Evolutionary conservation across 2,113 vertebrate species (phyloP), one percentile per base, ranked within the genome.

Genomic region (Pangasianodon hypophthalmus): DNA sequence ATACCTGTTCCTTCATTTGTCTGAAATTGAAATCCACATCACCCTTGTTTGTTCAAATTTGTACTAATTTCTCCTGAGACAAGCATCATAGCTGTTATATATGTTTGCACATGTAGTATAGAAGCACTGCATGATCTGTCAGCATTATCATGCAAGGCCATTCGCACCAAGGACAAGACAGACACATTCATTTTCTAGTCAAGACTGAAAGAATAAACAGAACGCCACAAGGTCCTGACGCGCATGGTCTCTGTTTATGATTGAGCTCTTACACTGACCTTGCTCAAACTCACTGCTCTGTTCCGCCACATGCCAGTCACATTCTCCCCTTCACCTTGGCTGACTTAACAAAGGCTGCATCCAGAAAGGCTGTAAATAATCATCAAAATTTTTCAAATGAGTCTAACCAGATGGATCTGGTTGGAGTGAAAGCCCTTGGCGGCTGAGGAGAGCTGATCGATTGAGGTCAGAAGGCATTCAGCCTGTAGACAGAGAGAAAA

Each of bases 321-420:
- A 69, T 69, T 52, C 9, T 71, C 62, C 9, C 18, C 21, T 71
- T 83, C 48, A 44, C 32, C 48, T 71, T 56, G 48, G 16, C n/a
- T 29, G n/a, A 41, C 14, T 52, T 32, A 19, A 62, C 26, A 24
- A 32, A 60, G 11, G 18, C 56, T 16, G 16, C n/a, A 62, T 56
- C 79, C 46, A 82, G 24, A 83, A 82, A 69, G n/a, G 50, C 62
- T 56, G 14, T 71, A 88, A 83, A 88, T 88, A 56, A 71, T 88
- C 52, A 46, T 54, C 24, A 29, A 41, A 26, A 54, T 29, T 21
- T 82, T 82, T 54, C 48, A 83, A 71, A 54, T 19, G 37, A 29
- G 24, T 37, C 62, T n/a, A 71, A 44, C 32, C 52, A 83, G 48
- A 83, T 71, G 62, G 84, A 41, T 54, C n/a, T 67, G 60, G 77